These are phyloP conservation scores for Brachyopa scutellaris DNA, from an alignment of 2,888 invertebrate species.

Conservation along the genomic window DNA sequence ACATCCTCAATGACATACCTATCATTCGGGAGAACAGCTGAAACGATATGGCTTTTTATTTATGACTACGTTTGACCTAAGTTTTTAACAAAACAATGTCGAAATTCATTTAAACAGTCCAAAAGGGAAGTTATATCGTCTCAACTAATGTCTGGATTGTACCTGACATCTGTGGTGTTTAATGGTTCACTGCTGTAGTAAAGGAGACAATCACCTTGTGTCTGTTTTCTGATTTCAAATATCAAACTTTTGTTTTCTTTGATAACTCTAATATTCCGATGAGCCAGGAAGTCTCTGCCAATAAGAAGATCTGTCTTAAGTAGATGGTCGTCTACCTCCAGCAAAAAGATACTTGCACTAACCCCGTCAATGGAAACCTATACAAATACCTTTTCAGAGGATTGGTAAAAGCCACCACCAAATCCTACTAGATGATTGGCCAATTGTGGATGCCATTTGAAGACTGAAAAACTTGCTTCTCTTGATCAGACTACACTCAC, in stretches of 20 bases:
- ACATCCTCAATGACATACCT: too few species aligned
- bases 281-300: conserved; percentile 13
- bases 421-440: conserved; percentile 1
- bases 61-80: conserved; percentile 7
- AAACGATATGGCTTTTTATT: conserved; percentile 33
- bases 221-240: neutral
- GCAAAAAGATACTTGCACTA: conserved; percentile 9
- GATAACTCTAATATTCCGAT: conserved; percentile 20
- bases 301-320: conserved; percentile 6
- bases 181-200: neutral
- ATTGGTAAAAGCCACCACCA: conserved; percentile 14
- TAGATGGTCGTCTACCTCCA: conserved; percentile 19
- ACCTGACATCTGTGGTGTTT: neutral
- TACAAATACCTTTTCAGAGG: conserved; percentile 19
- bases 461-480: neutral
- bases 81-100: conserved; percentile 26
- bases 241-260: conserved; percentile 9
- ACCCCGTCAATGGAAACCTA: conserved; percentile 14
- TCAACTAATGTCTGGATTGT: neutral
- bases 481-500: conserved; percentile 22
- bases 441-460: neutral
- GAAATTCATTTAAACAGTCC: conserved; percentile 18
- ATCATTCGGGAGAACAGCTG: too few species aligned
- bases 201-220: neutral
- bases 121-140: neutral